Evolutionary conservation across 2,888 invertebrate genomes (phyloP).

Genomic region (Abrostola triplasia): DNA sequence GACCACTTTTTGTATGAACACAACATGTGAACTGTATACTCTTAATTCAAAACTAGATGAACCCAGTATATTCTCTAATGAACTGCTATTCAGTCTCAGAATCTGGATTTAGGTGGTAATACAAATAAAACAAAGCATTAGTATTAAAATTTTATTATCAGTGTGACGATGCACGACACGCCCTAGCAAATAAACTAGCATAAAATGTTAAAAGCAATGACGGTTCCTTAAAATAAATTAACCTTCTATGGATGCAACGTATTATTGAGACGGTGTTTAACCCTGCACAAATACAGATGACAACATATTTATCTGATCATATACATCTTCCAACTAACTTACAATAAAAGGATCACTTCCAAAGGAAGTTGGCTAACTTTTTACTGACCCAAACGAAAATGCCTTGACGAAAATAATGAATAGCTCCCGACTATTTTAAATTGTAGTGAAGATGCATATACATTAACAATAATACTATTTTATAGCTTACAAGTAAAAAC

Average conservation of each 20-base stretch:
- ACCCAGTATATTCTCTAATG: not conserved
- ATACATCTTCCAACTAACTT: slow-evolving; percentile 42
- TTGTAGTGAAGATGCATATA: slow-evolving; percentile 41
- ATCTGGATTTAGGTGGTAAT: not conserved
- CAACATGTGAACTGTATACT: no score
- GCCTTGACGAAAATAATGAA: slow-evolving; percentile 25
- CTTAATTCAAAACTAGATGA: no score
- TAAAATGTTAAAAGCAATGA: slow-evolving; percentile 77
- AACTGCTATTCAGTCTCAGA: not conserved
- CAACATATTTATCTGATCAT: slow-evolving; percentile 33
- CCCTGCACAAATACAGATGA: slow-evolving; percentile 38
- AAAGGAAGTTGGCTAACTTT: slow-evolving; percentile 36
- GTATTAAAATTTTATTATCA: slow-evolving; percentile 74
- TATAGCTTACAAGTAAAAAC: slow-evolving; percentile 58
- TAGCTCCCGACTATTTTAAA: slow-evolving; percentile 19
- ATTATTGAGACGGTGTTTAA: slow-evolving; percentile 55
- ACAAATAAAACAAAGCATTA: slow-evolving; percentile 47
- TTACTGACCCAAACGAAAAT: slow-evolving; percentile 35
- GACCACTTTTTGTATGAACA: no score
- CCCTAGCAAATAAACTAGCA: slow-evolving; percentile 75
- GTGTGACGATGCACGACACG: slow-evolving; percentile 67
- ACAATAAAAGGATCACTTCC: slow-evolving; percentile 27
- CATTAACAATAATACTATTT: slow-evolving; percentile 62
- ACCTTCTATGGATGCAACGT: slow-evolving; percentile 48
- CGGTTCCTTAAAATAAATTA: slow-evolving; percentile 68